Evolutionary conservation across 2,113 vertebrate genomes (phyloP).

Genomic region (Eptatretus burgeri): DNA sequence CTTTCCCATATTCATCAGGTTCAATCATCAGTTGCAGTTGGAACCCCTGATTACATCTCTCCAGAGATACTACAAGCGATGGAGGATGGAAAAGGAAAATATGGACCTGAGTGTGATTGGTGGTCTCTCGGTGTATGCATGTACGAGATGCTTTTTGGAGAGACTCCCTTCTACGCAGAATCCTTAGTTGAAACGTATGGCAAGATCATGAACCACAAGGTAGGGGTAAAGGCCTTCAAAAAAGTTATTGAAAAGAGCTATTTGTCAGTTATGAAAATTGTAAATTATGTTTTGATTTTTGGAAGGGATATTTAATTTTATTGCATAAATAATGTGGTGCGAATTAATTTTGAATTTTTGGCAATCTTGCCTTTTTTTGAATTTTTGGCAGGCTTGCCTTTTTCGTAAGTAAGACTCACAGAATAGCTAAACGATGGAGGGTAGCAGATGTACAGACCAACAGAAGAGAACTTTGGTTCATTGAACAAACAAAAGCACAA

Average conservation of each 20-base stretch:
- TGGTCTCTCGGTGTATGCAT: slow-evolving; percentile 98
- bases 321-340: too few species aligned
- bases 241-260: not conserved
- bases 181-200: slow-evolving; percentile 95
- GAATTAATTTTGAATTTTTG: too few species aligned
- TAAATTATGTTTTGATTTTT: too few species aligned
- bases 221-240: slow-evolving; percentile 18
- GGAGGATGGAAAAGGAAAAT: slow-evolving; percentile 95
- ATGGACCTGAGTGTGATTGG: slow-evolving; percentile 95
- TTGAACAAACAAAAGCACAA: too few species aligned
- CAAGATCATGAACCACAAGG: slow-evolving; percentile 99
- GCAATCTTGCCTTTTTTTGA: too few species aligned
- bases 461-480: too few species aligned
- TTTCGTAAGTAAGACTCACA: too few species aligned
- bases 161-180: slow-evolving; percentile 95
- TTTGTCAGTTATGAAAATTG: too few species aligned
- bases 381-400: too few species aligned
- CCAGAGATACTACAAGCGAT: slow-evolving; percentile 96
- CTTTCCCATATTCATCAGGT: slow-evolving; percentile 22
- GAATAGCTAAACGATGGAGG: too few species aligned
- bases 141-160: slow-evolving; percentile 98
- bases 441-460: too few species aligned
- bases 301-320: too few species aligned
- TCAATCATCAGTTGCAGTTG: slow-evolving; percentile 88
- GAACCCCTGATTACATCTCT: slow-evolving; percentile 92